These are phyloP conservation scores for Muntiacus muntjak DNA, from an alignment of 2,113 vertebrate species.

Conservation along the genomic window DNA sequence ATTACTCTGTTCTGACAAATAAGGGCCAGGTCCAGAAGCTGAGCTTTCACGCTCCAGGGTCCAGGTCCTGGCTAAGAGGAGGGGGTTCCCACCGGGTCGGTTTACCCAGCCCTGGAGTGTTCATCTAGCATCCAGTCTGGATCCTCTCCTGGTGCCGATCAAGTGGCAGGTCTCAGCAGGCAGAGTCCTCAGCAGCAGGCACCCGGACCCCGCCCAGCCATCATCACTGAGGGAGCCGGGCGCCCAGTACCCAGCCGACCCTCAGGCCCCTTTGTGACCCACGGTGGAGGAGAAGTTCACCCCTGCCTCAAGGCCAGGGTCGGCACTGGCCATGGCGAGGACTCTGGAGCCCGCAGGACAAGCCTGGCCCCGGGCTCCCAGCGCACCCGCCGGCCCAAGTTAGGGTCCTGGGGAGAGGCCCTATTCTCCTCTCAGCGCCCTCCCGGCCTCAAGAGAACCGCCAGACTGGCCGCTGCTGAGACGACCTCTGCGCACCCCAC, in stretches of 20 bases:
- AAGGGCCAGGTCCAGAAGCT: not conserved
- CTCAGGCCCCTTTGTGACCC: not conserved
- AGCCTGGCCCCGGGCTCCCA: not conserved
- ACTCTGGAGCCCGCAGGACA: not conserved
- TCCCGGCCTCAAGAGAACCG: not conserved
- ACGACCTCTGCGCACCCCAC: accelerated
- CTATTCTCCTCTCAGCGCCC: accelerated
- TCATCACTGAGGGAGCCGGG: not conserved
- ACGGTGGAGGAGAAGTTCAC: not conserved
- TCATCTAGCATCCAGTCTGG: not conserved
- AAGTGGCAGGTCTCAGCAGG: not conserved
- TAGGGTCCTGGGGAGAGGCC: not conserved
- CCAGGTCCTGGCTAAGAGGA: not conserved
- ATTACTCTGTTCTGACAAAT: not conserved
- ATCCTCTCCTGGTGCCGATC: not conserved
- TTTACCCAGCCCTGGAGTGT: not conserved
- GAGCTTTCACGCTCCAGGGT: not conserved
- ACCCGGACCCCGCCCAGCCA: not conserved
- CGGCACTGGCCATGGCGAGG: not conserved
- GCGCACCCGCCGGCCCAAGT: not conserved
- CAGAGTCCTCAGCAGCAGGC: not conserved
- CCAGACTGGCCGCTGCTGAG: not conserved
- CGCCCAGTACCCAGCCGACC: not conserved
- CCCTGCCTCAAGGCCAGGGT: not conserved
- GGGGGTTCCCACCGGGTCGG: not conserved